Base-by-base conservation (phyloP, 2,113 vertebrate genomes). In the Atractosteus spatula region DNA sequence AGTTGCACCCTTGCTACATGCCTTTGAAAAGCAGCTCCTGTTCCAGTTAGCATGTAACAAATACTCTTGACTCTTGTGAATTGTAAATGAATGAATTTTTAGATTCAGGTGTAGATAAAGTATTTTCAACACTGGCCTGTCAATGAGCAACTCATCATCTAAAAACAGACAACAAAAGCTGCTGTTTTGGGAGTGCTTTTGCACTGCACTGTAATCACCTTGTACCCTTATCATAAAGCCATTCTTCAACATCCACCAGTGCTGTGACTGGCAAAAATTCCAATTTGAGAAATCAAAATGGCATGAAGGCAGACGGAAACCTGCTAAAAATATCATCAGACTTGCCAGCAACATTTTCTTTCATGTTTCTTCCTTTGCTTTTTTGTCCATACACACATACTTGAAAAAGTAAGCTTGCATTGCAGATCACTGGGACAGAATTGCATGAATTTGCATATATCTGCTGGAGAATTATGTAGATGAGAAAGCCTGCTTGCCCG, bases 391-490 rank as follows among this genome's bases (percentile, higher is more conserved):
- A 54, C 10, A 56, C 54, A 59, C 44, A 62, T 5, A 43, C 68
- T 63, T 41, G 17, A 55, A 7, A 72, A 69, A 70, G 55, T 55
- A 69, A 69, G 66, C 75, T 74, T 69, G 62, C 56, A 51, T n/a
- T 64, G 73, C 57, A 62, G 51, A 41, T 55, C 62, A 62, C 56
- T 17, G 41, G 47, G 16, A 59, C 61, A 68, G 65, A 72, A 73
- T 71, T 45, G 64, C 62, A 74, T 72, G 17, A 47, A 71, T 78
- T 76, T 76, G 74, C 62, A 77, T 72, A 62, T 55, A 71, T 79
- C 73, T 71, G 68, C 56, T 45, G 67, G 3, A 56, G 62, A 56
- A 57, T 73, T 69, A 74, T 72, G 79, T 66, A 76, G 76, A 78
- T 78, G 55, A 16, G 13, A 66, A 66, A 55, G 70, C 43, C 71